Percentiles rank a stretch among this genome's conserved stretches.
Evolutionary conservation across 2,888 invertebrate genomes (phyloP).

Genomic region (Ophioninae sp.): DNA sequence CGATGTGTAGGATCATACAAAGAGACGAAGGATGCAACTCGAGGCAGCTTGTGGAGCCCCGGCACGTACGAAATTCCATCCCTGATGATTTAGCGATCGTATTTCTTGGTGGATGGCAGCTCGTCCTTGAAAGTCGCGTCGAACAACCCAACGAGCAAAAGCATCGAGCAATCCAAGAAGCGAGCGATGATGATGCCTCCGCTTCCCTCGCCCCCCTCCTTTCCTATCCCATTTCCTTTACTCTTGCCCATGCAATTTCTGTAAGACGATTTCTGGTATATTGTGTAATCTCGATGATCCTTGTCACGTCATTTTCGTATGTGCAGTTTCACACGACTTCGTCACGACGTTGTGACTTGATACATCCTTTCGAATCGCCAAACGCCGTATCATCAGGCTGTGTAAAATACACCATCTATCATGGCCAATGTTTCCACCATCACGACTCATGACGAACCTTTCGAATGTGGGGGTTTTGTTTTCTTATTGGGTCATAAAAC

Average conservation of each 20-base stretch:
- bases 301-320: constrained; percentile 26
- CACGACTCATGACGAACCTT: neutral
- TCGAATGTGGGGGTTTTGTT: constrained; percentile 21
- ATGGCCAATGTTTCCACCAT: no score
- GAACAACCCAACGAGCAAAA: constrained; percentile 49
- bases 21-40: constrained; percentile 24
- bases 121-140: constrained; percentile 73
- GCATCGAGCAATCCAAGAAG: constrained; percentile 34
- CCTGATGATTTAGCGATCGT: constrained; percentile 69
- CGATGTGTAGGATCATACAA: neutral
- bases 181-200: constrained; percentile 31
- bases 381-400: no score
- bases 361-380: neutral
- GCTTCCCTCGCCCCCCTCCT: neutral
- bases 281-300: constrained; percentile 44
- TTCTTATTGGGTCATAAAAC: neutral
- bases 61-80: constrained; percentile 70
- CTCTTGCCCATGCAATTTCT: constrained; percentile 10
- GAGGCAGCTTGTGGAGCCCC: constrained; percentile 42
- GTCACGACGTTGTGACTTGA: no score
- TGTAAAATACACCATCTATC: no score
- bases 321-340: no score
- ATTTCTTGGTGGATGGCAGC: constrained; percentile 66
- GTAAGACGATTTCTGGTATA: constrained; percentile 6
- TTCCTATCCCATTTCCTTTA: neutral